Percentiles rank a stretch among this genome's conserved stretches.
Conservation (phyloP, 2,797 vertebrate species). For the Cephalopachus bancanus region DNA sequence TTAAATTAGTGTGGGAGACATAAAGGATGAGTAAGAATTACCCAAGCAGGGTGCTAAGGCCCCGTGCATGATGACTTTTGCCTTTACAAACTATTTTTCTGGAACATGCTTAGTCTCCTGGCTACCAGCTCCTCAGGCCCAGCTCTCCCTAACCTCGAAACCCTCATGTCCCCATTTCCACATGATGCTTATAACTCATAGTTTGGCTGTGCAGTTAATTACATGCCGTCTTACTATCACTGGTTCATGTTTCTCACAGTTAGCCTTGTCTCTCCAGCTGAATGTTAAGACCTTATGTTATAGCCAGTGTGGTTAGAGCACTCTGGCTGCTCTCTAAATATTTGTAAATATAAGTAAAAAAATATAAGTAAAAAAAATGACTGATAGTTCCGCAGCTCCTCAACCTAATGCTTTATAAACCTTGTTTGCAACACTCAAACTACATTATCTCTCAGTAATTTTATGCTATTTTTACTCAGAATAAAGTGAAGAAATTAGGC, state of each 20-base stretch:
- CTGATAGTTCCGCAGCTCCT: not conserved
- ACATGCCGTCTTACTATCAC: not conserved
- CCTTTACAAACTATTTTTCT: conserved; percentile 8
- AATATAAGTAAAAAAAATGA: conserved; percentile 40
- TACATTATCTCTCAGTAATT: not conserved
- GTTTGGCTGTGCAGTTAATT: not conserved
- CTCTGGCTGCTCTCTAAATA: not conserved
- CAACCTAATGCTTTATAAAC: conserved; percentile 31
- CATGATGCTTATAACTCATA: not conserved
- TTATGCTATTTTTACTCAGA: not conserved
- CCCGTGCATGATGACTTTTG: not conserved
- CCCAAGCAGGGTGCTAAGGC: not conserved
- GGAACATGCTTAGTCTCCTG: not conserved
- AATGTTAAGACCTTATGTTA: conserved; percentile 1
- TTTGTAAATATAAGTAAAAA: not conserved
- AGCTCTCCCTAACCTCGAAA: not conserved
- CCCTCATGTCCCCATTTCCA: not conserved
- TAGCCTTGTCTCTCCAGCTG: not conserved
- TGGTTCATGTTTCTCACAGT: not conserved
- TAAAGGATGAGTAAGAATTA: not conserved
- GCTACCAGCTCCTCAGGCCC: not conserved
- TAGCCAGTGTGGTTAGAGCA: not conserved
- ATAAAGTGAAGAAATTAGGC: conserved; percentile 41
- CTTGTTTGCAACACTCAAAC: not conserved
- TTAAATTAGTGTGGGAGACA: not conserved